These are phyloP conservation scores for Eublepharis macularius DNA, from an alignment of 2,113 vertebrate species.

Conservation along the genomic window DNA sequence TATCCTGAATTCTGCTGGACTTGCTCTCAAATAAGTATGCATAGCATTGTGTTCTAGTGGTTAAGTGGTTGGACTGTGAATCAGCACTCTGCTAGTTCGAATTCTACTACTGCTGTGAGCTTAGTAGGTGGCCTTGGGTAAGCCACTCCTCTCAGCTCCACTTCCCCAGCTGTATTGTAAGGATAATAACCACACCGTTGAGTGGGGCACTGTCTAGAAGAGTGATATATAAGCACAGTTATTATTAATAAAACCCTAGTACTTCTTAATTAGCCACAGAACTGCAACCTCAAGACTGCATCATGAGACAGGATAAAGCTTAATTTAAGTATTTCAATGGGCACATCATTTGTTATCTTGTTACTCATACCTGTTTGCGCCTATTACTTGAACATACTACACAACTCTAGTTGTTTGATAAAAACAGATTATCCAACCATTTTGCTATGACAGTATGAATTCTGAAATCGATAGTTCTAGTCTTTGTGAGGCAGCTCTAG, in stretches of 20 bases:
- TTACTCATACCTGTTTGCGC: not conserved
- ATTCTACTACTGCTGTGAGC: no score
- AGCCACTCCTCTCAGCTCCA: no score
- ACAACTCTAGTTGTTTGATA: not conserved
- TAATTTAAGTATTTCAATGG: not conserved
- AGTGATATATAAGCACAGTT: no score
- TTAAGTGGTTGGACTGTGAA: no score
- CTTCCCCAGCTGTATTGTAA: no score
- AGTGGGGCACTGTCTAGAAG: no score
- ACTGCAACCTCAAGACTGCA: no score
- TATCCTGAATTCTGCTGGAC: not conserved
- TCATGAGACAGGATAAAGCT: not conserved
- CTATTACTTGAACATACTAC: not conserved
- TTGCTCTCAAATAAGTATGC: not conserved
- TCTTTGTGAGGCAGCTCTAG: not conserved
- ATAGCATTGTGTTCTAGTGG: not conserved
- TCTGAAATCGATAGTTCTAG: not conserved
- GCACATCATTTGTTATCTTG: not conserved
- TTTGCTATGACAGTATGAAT: not conserved
- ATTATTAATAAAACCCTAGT: not conserved
- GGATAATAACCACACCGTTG: no score
- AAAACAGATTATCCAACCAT: not conserved
- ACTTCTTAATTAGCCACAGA: not conserved
- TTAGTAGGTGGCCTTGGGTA: no score
- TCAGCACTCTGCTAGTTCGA: no score